These are phyloP conservation scores for Caenorhabditis sp. DNA, from an alignment of 2,888 invertebrate genomes.

Conservation along the genomic window DNA sequence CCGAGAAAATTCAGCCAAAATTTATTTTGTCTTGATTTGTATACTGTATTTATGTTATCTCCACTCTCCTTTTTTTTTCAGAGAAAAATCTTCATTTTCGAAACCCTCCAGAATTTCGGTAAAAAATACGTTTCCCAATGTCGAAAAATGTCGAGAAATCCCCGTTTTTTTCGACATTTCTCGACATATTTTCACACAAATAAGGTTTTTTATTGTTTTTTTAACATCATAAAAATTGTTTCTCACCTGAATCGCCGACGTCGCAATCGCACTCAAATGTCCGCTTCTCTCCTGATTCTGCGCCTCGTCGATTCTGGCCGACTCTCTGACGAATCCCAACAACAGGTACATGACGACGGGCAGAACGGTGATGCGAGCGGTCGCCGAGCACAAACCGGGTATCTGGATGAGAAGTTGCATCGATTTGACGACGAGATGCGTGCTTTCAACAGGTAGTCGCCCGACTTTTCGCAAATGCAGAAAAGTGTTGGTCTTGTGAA, in stretches of 20 bases:
- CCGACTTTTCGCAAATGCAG: constrained; percentile 56
- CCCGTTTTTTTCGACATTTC: too few species aligned
- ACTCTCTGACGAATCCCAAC: constrained; percentile 87
- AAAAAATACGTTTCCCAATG: too few species aligned
- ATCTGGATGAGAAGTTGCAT: constrained; percentile 41
- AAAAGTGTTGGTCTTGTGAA: constrained; percentile 53
- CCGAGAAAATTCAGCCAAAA: too few species aligned
- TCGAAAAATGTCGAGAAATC: too few species aligned
- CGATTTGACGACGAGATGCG: constrained; percentile 30
- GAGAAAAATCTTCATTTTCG: too few species aligned
- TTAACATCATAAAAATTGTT: too few species aligned
- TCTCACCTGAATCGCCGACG: constrained; percentile 81
- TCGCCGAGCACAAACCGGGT: constrained; percentile 52
- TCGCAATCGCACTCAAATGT: constrained; percentile 66
- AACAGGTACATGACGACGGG: constrained; percentile 91
- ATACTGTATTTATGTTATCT: too few species aligned
- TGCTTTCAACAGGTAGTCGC: constrained; percentile 52
- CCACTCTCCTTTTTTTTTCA: too few species aligned
- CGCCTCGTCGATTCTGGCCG: constrained; percentile 76
- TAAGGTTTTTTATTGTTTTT: too few species aligned
- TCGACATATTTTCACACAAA: too few species aligned
- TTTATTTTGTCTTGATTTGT: too few species aligned
- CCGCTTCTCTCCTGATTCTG: constrained; percentile 76
- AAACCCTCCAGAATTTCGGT: too few species aligned
- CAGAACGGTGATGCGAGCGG: constrained; percentile 82